Evolutionary conservation across 1,140 invertebrate genomes (phyloP).

Genomic region (Musca domestica): DNA sequence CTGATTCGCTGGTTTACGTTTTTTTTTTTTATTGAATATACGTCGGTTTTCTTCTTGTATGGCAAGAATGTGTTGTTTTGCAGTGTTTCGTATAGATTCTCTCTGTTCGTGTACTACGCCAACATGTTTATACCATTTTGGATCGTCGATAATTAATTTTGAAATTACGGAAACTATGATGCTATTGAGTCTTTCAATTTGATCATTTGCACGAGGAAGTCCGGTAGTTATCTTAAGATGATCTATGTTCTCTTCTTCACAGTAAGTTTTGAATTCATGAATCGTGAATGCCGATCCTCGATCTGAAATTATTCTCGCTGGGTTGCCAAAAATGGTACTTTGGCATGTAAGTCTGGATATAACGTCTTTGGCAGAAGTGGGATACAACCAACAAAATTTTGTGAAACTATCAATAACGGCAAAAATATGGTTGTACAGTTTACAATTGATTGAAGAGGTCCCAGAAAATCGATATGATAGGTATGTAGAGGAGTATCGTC

Average conservation of each 20-base stretch:
- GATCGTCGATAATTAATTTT: constrained; percentile 21
- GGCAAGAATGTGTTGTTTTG: constrained; percentile 18
- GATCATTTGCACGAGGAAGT: constrained; percentile 36
- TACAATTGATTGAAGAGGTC: constrained; percentile 37
- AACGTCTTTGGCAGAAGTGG: constrained; percentile 38
- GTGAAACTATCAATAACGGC: constrained; percentile 38
- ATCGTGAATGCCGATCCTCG: constrained; percentile 40
- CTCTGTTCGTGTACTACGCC: constrained; percentile 7
- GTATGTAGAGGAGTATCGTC: constrained; percentile 35
- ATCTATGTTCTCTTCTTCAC: constrained; percentile 32
- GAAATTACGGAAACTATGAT: constrained; percentile 3
- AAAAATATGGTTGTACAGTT: constrained; percentile 41
- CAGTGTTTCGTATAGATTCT: constrained; percentile 23
- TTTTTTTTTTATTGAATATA: neutral
- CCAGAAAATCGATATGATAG: constrained; percentile 28
- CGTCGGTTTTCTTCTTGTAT: constrained; percentile 14
- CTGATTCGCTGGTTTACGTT: constrained; percentile 23
- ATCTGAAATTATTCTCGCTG: constrained; percentile 22
- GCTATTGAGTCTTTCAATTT: too few relatives aligned
- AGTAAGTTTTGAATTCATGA: constrained; percentile 38
- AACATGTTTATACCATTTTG: constrained; percentile 27
- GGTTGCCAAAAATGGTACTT: constrained; percentile 43
- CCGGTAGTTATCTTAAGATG: constrained; percentile 34
- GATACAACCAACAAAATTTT: too few relatives aligned
- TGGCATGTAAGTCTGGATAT: constrained; percentile 32